These are phyloP conservation scores for Phrynocephalus versicolor DNA, from an alignment of 2,113 vertebrate species.

Conservation along the genomic window DNA sequence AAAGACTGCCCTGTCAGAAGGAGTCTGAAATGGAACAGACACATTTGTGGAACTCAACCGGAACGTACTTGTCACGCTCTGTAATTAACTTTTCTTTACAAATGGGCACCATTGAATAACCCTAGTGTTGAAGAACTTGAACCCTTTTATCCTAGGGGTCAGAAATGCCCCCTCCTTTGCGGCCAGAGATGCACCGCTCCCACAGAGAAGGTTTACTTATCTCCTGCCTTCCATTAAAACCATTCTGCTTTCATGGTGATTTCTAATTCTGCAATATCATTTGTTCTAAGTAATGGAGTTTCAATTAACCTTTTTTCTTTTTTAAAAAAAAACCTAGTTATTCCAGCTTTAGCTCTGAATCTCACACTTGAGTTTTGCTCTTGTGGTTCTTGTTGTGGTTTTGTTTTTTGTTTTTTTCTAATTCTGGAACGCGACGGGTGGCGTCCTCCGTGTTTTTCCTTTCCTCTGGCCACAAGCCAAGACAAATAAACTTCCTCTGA, in stretches of 20 bases:
- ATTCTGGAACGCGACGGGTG: background rate
- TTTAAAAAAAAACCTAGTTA: background rate
- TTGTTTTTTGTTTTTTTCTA: background rate
- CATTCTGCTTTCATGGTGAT: background rate
- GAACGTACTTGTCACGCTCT: background rate
- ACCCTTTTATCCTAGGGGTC: background rate
- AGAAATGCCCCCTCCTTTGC: background rate
- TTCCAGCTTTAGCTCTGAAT: background rate
- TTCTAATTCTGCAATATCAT: background rate
- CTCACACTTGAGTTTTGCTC: background rate
- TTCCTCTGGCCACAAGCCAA: background rate
- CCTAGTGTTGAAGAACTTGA: background rate
- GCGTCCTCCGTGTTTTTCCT: too few relatives aligned
- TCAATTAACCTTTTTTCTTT: background rate
- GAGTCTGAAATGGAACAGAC: background rate
- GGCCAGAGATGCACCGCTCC: background rate
- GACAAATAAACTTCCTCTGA: background rate
- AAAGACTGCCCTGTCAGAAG: background rate
- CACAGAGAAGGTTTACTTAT: too few relatives aligned
- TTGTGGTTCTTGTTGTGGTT: background rate
- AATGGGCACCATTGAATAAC: background rate
- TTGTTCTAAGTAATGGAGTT: background rate
- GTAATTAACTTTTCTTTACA: background rate
- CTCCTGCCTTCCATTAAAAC: too few relatives aligned
- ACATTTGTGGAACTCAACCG: background rate